Evolutionary conservation across 1,140 invertebrate species (phyloP).

Genomic region (Hycleus cichorii): DNA sequence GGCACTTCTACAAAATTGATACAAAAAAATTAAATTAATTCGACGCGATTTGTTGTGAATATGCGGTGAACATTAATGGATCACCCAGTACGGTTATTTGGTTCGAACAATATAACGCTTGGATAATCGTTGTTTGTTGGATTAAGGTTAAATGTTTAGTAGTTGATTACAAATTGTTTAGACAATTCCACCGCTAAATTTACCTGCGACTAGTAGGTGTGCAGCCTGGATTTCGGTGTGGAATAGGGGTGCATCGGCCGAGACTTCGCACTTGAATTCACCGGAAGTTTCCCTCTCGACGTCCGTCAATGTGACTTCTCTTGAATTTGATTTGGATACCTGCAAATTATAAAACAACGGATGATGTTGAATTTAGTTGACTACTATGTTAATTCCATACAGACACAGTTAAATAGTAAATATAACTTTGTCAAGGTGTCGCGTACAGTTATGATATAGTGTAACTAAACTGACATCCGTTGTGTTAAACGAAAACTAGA

Average conservation of each 20-base stretch:
- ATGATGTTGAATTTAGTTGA: too few species aligned
- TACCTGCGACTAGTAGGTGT: constrained; percentile 54
- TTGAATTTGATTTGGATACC: constrained; percentile 55
- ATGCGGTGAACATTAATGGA: neutral
- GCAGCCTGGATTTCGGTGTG: constrained; percentile 59
- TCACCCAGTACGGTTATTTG: neutral
- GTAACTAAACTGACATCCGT: constrained; percentile 14
- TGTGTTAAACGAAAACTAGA: constrained; percentile 9
- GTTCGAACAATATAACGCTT: neutral
- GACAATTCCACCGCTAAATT: neutral
- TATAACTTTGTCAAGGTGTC: constrained; percentile 12
- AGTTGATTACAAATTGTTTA: too few species aligned
- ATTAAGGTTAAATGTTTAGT: neutral
- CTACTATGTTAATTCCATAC: too few species aligned
- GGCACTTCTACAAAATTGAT: constrained; percentile 29
- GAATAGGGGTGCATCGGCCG: constrained; percentile 62
- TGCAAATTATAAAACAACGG: constrained; percentile 31
- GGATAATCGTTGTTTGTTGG: neutral
- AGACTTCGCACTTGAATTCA: constrained; percentile 65
- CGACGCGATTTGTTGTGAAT: neutral
- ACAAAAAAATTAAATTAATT: neutral
- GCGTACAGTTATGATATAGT: constrained; percentile 18
- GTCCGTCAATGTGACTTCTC: constrained; percentile 52
- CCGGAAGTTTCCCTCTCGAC: constrained; percentile 56
- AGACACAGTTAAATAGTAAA: too few species aligned